phyloP scores from a whole-genome alignment of 2,888 invertebrate genomes.

The Dysmachus trigonus region DNA sequence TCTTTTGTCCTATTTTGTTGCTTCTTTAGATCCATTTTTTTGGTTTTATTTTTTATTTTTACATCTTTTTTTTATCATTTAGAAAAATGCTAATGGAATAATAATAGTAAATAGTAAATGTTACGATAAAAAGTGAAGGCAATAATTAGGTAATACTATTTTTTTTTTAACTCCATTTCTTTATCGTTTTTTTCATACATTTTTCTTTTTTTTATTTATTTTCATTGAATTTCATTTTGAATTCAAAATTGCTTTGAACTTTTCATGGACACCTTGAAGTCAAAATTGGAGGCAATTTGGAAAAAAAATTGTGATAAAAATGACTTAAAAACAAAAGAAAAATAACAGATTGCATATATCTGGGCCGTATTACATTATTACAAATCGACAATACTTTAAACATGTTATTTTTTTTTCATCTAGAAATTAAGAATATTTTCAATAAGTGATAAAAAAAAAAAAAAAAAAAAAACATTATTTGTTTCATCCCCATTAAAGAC shows the following conservation, averaged over 20 bases:
- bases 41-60: not conserved
- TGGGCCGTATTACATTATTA: no score
- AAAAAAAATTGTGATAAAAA: no score
- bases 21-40: not conserved
- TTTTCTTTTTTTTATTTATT: not conserved
- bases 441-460: no score
- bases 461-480: no score
- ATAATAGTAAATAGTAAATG: slow-evolving; percentile 21
- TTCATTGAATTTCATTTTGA: slow-evolving; percentile 1
- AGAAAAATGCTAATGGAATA: slow-evolving; percentile 33
- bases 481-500: no score
- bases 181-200: not conserved
- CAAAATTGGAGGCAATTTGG: not conserved
- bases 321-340: not conserved
- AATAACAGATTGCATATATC: no score
- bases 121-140: slow-evolving; percentile 45
- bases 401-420: no score
- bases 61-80: slow-evolving; percentile 15
- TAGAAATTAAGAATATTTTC: no score
- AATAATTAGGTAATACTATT: slow-evolving; percentile 46
- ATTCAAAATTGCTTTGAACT: slow-evolving; percentile 14
- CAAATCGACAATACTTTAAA: no score
- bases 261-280: not conserved
- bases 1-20: slow-evolving; percentile 2
- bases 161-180: slow-evolving; percentile 1